A percentile compares a stretch with the other conserved stretches of the same genome.
These are phyloP conservation scores for Ptychoptera contaminata DNA, from an alignment of 2,888 invertebrate genomes.

Conservation along the genomic window DNA sequence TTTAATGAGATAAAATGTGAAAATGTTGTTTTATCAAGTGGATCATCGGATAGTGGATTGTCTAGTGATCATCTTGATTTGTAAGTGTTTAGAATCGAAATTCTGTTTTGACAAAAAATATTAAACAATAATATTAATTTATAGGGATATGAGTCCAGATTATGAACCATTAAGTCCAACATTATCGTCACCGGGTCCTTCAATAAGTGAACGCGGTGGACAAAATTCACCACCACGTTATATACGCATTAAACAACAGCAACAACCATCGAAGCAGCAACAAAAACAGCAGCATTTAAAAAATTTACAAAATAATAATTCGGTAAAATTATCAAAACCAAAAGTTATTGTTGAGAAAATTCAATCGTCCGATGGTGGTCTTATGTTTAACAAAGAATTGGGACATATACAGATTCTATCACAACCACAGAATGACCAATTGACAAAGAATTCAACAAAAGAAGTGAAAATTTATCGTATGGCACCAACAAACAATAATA, in stretches of 20 bases:
- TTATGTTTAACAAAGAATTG: slow-evolving; percentile 2
- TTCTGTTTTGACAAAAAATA: background rate
- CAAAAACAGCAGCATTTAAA: background rate
- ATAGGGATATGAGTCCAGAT: slow-evolving; percentile 16
- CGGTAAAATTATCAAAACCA: slow-evolving; percentile 6
- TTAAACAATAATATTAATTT: too few relatives aligned
- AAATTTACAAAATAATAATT: background rate
- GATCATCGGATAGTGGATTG: slow-evolving; percentile 49
- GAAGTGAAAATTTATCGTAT: slow-evolving; percentile 4
- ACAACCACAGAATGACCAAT: background rate
- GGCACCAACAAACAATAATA: background rate
- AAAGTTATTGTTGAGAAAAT: slow-evolving; percentile 16
- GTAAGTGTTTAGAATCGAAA: slow-evolving; percentile 28
- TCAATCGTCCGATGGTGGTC: slow-evolving; percentile 5
- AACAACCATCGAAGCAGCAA: background rate
- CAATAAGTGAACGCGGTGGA: slow-evolving; percentile 12
- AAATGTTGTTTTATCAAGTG: slow-evolving; percentile 11
- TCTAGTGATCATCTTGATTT: slow-evolving; percentile 44
- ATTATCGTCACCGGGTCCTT: slow-evolving; percentile 13
- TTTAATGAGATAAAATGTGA: too few relatives aligned
- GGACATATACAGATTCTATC: background rate
- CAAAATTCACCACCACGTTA: slow-evolving; percentile 9
- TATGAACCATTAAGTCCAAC: slow-evolving; percentile 15
- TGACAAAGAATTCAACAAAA: background rate
- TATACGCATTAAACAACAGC: background rate